These are phyloP conservation scores for Pteria penguin DNA, from an alignment of 2,888 invertebrate genomes.

Conservation along the genomic window DNA sequence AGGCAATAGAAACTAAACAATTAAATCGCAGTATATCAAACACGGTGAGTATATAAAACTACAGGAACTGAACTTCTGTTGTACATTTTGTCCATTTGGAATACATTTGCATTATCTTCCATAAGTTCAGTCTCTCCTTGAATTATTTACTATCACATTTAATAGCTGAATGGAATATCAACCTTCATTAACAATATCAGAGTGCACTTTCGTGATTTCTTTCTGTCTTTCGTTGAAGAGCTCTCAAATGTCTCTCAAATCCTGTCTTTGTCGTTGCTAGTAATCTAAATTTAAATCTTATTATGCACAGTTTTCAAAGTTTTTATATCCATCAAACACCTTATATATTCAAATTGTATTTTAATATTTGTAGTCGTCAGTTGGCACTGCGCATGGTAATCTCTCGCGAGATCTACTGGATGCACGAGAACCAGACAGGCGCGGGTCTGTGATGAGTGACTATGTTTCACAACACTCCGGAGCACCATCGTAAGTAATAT, in stretches of 20 bases:
- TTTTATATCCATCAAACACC: constrained; percentile 4
- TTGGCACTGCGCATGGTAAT: background rate
- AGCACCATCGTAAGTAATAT: constrained; percentile 54
- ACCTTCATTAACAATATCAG: too few relatives aligned
- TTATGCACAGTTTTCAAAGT: background rate
- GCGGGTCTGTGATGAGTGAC: constrained; percentile 70
- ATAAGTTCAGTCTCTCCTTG: background rate
- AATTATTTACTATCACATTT: background rate
- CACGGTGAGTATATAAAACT: constrained; percentile 64
- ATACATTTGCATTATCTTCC: too few relatives aligned
- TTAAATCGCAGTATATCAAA: constrained; percentile 65
- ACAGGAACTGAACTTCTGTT: too few relatives aligned
- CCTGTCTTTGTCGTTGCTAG: too few relatives aligned
- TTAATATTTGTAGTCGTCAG: background rate
- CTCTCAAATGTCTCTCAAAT: too few relatives aligned
- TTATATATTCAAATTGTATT: background rate
- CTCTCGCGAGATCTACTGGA: background rate
- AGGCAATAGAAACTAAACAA: constrained; percentile 78
- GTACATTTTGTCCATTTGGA: too few relatives aligned
- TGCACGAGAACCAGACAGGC: constrained; percentile 40
- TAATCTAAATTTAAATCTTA: too few relatives aligned
- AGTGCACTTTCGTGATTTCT: too few relatives aligned
- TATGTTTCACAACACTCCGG: constrained; percentile 56
- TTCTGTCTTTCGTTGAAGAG: background rate
- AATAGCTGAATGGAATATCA: too few relatives aligned